Base-by-base conservation (phyloP, 2,888 invertebrate genomes). In the Pristionchus mayeri region DNA sequence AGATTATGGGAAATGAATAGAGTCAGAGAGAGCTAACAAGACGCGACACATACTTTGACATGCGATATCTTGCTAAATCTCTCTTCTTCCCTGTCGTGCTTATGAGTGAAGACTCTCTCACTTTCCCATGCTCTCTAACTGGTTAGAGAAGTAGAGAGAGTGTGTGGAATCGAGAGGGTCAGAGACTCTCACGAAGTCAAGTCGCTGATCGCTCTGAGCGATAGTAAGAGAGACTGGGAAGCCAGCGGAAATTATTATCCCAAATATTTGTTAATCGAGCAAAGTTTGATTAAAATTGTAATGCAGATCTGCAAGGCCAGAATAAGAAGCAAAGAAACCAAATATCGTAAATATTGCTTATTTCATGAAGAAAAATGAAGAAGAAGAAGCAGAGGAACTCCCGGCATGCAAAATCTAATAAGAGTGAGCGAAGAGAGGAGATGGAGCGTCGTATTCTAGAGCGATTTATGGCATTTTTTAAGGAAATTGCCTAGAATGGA, bases 321-420 rank as follows among this genome's bases (percentile, higher is more conserved):
- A n/a, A n/a, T n/a, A n/a, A n/a, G n/a, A n/a, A n/a, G n/a, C n/a
- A n/a, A n/a, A 60, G 60, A 40, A 44, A 54, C 71, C 44, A 80
- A 63, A 50, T 50, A 60, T 44, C 37, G 37, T 13, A 16, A 57
- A 37, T 30, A 50, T 63, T 71, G 40, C 37, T 30, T 40, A 84
- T 78, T 78, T 54, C 18, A 37, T 84, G 57, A 18, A 18, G 40
- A n/a, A 21, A 71, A 9, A 9, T 40, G n/a, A 40, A 75, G 63
- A 75, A 34, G 76, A 80, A 37, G 44, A 71, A 40, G 71, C 71
- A 71, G 40, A 71, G 71, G 84, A 86, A 84, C 84, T 83, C 13
- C 7, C 54, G 21, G 40, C 37, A 30, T 2, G 40, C n/a, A 7
- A 40, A 44, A 71, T 44, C 71, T 71, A 71, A 71, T 40, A 71